These are phyloP conservation scores for Melopsittacus undulatus DNA, from an alignment of 2,797 vertebrate genomes.

Conservation along the genomic window DNA sequence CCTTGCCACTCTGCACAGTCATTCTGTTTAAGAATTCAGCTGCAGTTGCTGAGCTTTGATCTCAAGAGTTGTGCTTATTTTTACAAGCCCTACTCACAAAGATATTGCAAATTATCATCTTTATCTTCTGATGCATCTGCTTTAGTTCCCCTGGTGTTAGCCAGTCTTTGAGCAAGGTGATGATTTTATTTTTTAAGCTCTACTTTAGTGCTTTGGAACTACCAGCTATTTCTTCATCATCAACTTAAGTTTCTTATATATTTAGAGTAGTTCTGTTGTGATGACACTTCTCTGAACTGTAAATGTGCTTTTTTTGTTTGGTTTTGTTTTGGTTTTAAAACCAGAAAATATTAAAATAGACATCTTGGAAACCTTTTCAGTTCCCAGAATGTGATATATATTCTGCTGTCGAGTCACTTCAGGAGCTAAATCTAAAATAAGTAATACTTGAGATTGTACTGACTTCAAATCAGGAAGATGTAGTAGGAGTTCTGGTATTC, in stretches of 20 bases:
- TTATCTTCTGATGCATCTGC: background rate
- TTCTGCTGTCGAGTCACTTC: background rate
- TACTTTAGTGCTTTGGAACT: background rate
- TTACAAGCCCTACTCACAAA: background rate
- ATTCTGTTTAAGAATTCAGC: background rate
- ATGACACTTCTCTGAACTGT: background rate
- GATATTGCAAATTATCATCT: background rate
- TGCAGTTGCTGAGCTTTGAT: background rate
- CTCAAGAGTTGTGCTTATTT: background rate
- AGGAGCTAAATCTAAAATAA: background rate
- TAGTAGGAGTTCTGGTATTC: background rate
- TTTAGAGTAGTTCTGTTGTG: background rate
- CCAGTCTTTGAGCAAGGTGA: background rate
- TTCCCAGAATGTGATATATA: background rate
- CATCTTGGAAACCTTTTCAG: background rate
- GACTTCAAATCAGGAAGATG: background rate
- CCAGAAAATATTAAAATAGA: background rate
- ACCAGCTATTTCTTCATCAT: background rate
- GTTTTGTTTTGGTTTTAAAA: background rate
- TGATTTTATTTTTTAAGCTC: background rate
- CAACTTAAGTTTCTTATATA: background rate
- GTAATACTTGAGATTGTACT: background rate
- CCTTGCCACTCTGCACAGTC: fast-evolving
- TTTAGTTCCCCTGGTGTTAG: background rate
- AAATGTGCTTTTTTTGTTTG: background rate